Conservation (phyloP, 2,797 vertebrate genomes). For the Sus cebifrons region DNA sequence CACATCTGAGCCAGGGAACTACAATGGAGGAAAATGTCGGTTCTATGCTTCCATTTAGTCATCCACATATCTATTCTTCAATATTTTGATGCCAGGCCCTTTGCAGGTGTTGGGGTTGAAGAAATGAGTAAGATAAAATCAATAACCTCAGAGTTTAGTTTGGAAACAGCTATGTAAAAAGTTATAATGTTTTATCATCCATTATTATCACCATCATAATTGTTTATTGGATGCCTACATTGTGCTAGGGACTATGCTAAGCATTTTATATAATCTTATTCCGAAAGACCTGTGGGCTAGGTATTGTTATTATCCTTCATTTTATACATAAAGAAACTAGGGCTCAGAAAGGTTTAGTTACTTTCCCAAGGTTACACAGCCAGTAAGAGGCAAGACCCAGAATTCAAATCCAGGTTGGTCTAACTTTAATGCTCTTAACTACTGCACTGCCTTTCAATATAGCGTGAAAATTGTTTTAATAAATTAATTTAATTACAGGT, state of each 20-base stretch:
- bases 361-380: slow-evolving; percentile 55
- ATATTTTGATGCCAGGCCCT: slow-evolving; percentile 51
- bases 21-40: slow-evolving; percentile 27
- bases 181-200: slow-evolving; percentile 44
- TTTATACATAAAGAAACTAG: slow-evolving; percentile 34
- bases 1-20: not conserved
- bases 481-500: slow-evolving; percentile 34
- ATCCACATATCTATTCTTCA: slow-evolving; percentile 9
- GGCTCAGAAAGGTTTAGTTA: slow-evolving; percentile 36
- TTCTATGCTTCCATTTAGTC: not conserved
- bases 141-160: slow-evolving; percentile 40
- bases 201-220: slow-evolving; percentile 48
- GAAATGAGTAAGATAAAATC: slow-evolving; percentile 50
- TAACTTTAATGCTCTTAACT: slow-evolving; percentile 53
- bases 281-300: not conserved
- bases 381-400: slow-evolving; percentile 53
- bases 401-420: slow-evolving; percentile 51
- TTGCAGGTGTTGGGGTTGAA: not conserved
- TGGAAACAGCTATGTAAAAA: slow-evolving; percentile 13
- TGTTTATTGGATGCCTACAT: slow-evolving; percentile 48
- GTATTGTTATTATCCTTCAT: slow-evolving; percentile 29
- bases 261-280: slow-evolving; percentile 60
- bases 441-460: not conserved
- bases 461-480: slow-evolving; percentile 50
- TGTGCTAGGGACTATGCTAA: slow-evolving; percentile 43